phyloP scores from a whole-genome alignment of 2,797 vertebrate genomes.

The Sebastes oblongus region DNA sequence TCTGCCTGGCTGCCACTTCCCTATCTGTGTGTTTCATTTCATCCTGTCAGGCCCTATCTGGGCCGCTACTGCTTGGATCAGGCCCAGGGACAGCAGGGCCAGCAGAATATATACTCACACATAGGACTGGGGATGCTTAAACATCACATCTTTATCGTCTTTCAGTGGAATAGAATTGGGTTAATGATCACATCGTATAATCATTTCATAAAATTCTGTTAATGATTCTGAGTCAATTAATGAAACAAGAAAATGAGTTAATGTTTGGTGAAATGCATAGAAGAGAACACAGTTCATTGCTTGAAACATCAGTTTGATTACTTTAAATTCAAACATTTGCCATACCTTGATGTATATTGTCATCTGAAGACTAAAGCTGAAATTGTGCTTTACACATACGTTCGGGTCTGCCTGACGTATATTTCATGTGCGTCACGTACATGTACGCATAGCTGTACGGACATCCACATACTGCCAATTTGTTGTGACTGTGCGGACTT shows the following conservation, averaged over 20 bases:
- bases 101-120: conserved; percentile 39
- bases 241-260: neutral
- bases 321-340: neutral
- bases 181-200: neutral
- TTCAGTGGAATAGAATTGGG: neutral
- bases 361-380: neutral
- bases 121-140: neutral
- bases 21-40: conserved; percentile 91
- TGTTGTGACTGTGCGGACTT: too few relatives aligned
- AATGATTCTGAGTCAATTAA: neutral
- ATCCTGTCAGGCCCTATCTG: conserved; percentile 89
- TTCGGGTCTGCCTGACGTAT: too few relatives aligned
- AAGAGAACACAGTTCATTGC: neutral
- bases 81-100: conserved; percentile 53
- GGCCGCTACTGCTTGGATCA: conserved; percentile 61
- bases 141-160: neutral
- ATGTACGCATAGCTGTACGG: too few relatives aligned
- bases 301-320: neutral
- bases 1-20: conserved; percentile 88
- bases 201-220: neutral
- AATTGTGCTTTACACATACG: too few relatives aligned
- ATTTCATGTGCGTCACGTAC: too few relatives aligned
- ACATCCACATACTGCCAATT: too few relatives aligned
- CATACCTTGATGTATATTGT: neutral
- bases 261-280: neutral